These are phyloP conservation scores for Beroe ovata DNA, from an alignment of 37 sponge, comb jelly and placozoan species.

Conservation along the genomic window DNA sequence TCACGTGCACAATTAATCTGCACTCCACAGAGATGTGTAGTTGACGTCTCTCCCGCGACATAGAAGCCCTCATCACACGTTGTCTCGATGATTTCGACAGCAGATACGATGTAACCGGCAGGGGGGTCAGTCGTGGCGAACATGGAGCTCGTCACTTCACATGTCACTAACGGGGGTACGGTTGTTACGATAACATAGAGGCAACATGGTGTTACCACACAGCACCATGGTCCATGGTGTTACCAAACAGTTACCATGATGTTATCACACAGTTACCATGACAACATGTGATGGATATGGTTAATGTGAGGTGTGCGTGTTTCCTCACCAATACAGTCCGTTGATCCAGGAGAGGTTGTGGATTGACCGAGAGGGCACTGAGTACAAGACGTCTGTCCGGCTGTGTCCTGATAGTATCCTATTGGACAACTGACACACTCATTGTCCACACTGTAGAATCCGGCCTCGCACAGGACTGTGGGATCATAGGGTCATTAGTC, in stretches of 20 bases:
- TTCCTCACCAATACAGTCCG: slow-evolving; percentile 7
- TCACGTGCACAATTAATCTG: not conserved
- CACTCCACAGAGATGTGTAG: not conserved
- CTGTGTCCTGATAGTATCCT: not conserved
- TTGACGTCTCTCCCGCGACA: not conserved
- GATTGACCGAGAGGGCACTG: not conserved
- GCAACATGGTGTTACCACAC: too few relatives aligned
- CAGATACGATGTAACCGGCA: not conserved
- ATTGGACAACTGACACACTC: slow-evolving; percentile 32
- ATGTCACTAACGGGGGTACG: not conserved
- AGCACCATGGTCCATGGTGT: too few relatives aligned
- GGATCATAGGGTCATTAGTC: not conserved
- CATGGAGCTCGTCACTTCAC: not conserved
- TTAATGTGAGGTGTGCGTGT: too few relatives aligned
- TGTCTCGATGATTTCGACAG: not conserved
- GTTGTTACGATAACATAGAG: too few relatives aligned
- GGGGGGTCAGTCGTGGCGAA: slow-evolving; percentile 38
- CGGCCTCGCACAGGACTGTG: slow-evolving; percentile 6
- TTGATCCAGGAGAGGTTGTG: slow-evolving; percentile 19
- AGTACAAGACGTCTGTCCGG: slow-evolving; percentile 21
- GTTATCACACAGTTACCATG: too few relatives aligned
- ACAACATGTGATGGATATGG: too few relatives aligned
- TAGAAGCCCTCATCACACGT: slow-evolving; percentile 37
- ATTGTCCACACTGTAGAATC: not conserved
- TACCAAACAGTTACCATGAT: too few relatives aligned